These are phyloP conservation scores for Athalia rosae DNA, from an alignment of 2,888 invertebrate genomes.

Conservation along the genomic window DNA sequence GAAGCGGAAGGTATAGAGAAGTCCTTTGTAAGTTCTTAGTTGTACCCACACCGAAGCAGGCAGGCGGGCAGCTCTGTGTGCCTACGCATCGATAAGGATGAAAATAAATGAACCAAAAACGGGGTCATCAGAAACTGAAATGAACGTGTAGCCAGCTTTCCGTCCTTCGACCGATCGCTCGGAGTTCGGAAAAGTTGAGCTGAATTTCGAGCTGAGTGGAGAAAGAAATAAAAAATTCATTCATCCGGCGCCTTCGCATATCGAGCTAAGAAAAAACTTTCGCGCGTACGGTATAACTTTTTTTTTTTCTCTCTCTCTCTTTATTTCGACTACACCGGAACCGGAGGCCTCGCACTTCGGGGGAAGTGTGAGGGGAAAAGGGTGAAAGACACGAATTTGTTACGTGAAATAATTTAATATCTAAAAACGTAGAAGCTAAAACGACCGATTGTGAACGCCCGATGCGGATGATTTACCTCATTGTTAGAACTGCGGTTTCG, in stretches of 20 bases:
- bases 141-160: constrained; percentile 52
- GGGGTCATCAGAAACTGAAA: constrained; percentile 53
- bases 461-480: background rate
- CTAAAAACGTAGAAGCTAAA: no score
- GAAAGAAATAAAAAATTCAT: constrained; percentile 11
- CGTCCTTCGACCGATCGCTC: constrained; percentile 21
- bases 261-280: constrained; percentile 3
- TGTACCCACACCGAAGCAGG: background rate
- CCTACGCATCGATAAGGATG: constrained; percentile 11
- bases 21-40: background rate
- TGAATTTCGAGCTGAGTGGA: constrained; percentile 25
- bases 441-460: no score
- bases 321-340: background rate
- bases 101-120: constrained; percentile 50
- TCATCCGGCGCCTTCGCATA: background rate
- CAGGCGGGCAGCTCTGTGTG: no score
- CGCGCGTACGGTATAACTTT: background rate
- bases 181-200: constrained; percentile 41
- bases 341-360: background rate
- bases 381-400: background rate
- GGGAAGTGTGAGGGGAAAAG: background rate
- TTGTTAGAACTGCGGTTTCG: background rate
- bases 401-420: constrained; percentile 11
- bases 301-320: background rate
- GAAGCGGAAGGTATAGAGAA: background rate